Evolutionary conservation across 23 tunicate species (phyloP).

Genomic region (Trididemnum miniatum): DNA sequence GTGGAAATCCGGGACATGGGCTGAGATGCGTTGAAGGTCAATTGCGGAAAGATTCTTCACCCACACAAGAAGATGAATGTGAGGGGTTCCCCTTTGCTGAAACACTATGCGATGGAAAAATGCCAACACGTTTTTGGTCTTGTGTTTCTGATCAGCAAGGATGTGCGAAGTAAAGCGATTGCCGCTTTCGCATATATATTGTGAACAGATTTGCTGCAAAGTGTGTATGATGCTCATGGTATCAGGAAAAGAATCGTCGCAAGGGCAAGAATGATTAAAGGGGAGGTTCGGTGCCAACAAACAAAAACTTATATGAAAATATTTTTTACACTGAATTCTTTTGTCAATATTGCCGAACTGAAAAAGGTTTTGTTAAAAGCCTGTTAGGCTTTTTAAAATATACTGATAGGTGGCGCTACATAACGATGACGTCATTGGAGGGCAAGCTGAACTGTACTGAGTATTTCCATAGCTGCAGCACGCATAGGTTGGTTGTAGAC

Average conservation of each 20-base stretch:
- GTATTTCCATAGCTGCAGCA: no score
- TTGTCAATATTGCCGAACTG: no score
- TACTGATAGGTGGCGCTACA: no score
- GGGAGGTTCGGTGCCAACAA: no score
- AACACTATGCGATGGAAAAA: background rate
- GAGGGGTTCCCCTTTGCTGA: constrained; percentile 13
- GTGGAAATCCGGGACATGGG: background rate
- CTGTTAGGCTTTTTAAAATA: no score
- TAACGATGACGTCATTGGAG: no score
- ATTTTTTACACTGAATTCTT: no score
- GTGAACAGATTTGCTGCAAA: background rate
- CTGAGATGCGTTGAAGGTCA: background rate
- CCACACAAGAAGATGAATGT: constrained; percentile 11
- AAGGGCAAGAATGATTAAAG: background rate
- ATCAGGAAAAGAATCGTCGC: background rate
- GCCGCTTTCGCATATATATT: background rate
- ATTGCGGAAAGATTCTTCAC: background rate
- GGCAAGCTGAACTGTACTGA: no score
- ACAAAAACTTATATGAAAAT: no score
- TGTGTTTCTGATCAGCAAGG: background rate
- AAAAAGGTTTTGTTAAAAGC: no score
- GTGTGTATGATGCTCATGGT: background rate
- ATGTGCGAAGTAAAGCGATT: background rate
- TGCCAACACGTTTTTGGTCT: background rate
- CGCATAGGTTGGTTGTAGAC: no score